Percentiles rank a stretch among this genome's conserved stretches.
These are phyloP conservation scores for Pelodiscus sinensis DNA, from an alignment of 2,113 vertebrate species.

Conservation along the genomic window DNA sequence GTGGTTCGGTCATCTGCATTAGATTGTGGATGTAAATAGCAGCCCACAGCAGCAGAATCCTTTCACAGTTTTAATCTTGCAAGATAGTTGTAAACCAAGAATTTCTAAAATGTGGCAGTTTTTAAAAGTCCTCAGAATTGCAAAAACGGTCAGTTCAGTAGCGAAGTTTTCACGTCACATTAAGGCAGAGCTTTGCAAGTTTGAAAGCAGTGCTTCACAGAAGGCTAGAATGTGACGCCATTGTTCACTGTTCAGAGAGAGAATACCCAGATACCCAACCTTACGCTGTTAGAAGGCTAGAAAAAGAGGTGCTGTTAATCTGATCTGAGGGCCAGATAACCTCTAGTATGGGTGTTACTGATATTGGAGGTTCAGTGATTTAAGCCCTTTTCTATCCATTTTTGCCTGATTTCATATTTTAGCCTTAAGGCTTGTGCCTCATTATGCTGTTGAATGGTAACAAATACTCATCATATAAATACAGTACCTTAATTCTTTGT, in stretches of 20 bases:
- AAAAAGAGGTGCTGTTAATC: slow-evolving; percentile 48
- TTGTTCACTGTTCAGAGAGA: slow-evolving; percentile 23
- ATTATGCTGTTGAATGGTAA: slow-evolving; percentile 66
- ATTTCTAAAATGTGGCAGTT: slow-evolving; percentile 23
- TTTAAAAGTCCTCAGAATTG: slow-evolving; percentile 43
- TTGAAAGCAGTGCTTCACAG: slow-evolving; percentile 41
- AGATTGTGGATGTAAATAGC: slow-evolving; percentile 62
- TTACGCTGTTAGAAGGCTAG: neutral
- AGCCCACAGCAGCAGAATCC: slow-evolving; percentile 52
- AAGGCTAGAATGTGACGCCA: slow-evolving; percentile 6
- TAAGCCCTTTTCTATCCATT: slow-evolving; percentile 49
- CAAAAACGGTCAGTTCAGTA: slow-evolving; percentile 42
- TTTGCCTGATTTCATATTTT: slow-evolving; percentile 69
- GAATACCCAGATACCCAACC: neutral
- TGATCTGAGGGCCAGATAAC: neutral
- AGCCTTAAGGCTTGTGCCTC: slow-evolving; percentile 78
- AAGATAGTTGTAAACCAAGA: slow-evolving; percentile 45
- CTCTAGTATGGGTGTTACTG: slow-evolving; percentile 55
- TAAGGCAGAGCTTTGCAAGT: slow-evolving; percentile 44
- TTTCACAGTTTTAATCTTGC: slow-evolving; percentile 47
- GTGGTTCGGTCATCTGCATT: slow-evolving; percentile 51
- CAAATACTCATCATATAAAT: slow-evolving; percentile 58
- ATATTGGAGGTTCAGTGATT: slow-evolving; percentile 51
- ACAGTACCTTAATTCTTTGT: slow-evolving; percentile 73
- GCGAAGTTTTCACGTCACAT: neutral